A percentile compares a stretch with the other conserved stretches of the same genome.
phyloP scores from a whole-genome alignment of 2,797 vertebrate species.

The Calcarius lapponicus region DNA sequence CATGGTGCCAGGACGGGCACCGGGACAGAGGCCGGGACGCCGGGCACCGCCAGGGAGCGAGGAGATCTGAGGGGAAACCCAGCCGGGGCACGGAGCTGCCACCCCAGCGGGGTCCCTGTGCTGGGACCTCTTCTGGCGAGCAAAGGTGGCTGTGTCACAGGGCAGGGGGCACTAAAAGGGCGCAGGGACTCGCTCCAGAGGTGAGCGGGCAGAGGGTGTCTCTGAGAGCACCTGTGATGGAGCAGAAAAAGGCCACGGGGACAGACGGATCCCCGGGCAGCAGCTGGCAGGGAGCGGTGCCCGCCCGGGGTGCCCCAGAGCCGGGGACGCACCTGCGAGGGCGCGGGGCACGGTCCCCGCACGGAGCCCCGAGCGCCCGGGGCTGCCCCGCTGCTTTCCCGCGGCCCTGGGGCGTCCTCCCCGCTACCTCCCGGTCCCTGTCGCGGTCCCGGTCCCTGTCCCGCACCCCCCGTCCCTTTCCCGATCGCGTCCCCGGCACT shows the following conservation, averaged over 20 bases:
- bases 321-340: background rate
- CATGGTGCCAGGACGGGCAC: background rate
- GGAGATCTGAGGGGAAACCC: background rate
- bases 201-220: background rate
- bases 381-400: background rate
- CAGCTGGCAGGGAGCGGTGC: background rate
- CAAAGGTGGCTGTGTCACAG: background rate
- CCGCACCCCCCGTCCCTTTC: background rate
- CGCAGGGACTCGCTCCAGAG: background rate
- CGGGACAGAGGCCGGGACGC: no score
- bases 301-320: background rate
- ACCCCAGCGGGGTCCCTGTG: background rate
- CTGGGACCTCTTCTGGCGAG: background rate
- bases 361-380: background rate
- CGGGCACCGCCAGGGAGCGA: background rate
- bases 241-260: background rate
- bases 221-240: background rate
- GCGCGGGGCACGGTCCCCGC: background rate
- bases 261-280: background rate
- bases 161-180: background rate
- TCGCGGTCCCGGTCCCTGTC: background rate
- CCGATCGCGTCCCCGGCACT: constrained; percentile 35
- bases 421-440: background rate
- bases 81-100: background rate
- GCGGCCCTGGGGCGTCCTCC: no score